Base-by-base conservation (phyloP, 2,113 vertebrate species). In the Ammodytes marinus region DNA sequence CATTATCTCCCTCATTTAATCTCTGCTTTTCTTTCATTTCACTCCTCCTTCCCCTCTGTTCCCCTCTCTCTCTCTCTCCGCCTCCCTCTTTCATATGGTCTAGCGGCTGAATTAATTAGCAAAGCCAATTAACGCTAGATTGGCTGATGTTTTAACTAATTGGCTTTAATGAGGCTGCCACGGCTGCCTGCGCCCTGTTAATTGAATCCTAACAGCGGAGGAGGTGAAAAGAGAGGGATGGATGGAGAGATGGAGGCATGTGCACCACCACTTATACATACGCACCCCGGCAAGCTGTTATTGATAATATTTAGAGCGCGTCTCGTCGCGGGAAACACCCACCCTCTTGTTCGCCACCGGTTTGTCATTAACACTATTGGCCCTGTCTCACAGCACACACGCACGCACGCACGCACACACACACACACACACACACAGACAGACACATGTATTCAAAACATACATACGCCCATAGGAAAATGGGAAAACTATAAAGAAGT, bases 91-190 rank as follows among this genome's bases (percentile, higher is more conserved):
- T 92, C 96, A 94, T 95, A 97, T 94, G 96, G 95, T 96, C 94
- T 94, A 96, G 96, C 95, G 94, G 94, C 94, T 95, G 97, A 98
- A 99, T 99, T 99, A 97, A 99, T 99, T 99, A 99, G 97, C 96
- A 96, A 96, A 97, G 96, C 97, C 98, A 98, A 99, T 98, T 98
- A 98, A 96, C 96, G 97, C 96, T 98, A 97, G 98, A 98, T 97
- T 97, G 97, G 96, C 96, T 96, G 97, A 99, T 99, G 98, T 99
- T 99, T 99, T 99, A 99, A 99, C 98, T 99, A 99, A 99, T 99
- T 98, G 97, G 96, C 96, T 96, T 97, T 99, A 99, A 99, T 97
- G 96, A 97, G 96, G 96, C 93, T 96, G 96, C 96, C 95, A 96
- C 96, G 96, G 96, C 96, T 96, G 95, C 95, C 95, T 96, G 97